phyloP scores from a whole-genome alignment of 2,113 vertebrate genomes.

The Setophaga kirtlandii region DNA sequence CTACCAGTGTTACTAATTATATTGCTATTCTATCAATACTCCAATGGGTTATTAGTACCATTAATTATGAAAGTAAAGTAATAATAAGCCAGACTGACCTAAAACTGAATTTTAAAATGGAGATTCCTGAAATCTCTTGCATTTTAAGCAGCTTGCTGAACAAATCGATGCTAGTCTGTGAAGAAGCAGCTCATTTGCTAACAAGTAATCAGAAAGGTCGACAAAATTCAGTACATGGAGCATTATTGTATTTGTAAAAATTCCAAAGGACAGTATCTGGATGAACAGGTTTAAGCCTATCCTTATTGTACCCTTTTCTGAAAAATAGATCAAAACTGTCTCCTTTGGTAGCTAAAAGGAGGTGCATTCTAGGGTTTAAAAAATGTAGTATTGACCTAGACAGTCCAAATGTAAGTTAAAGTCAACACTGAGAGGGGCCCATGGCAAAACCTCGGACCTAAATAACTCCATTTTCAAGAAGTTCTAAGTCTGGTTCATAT shows the following conservation, averaged over 20 bases:
- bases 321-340: not conserved
- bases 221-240: not conserved
- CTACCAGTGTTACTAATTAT: not conserved
- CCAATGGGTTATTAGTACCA: not conserved
- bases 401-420: not conserved
- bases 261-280: not conserved
- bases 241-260: not conserved
- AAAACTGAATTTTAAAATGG: not conserved
- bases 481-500: not conserved
- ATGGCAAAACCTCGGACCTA: conserved; percentile 11
- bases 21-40: not conserved
- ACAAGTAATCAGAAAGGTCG: not conserved
- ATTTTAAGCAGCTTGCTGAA: not conserved
- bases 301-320: not conserved
- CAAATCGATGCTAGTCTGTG: not conserved
- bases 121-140: not conserved
- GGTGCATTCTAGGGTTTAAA: not conserved
- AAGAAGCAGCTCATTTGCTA: not conserved
- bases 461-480: not conserved
- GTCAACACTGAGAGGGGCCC: not conserved
- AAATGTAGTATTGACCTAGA: not conserved
- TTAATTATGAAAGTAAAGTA: not conserved
- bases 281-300: not conserved
- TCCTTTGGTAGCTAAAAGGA: not conserved
- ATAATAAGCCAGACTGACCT: not conserved